A percentile compares a stretch with the other conserved stretches of the same genome.
Conservation (phyloP, 2,797 vertebrate genomes). For the Hapalemur alaotrensis region DNA sequence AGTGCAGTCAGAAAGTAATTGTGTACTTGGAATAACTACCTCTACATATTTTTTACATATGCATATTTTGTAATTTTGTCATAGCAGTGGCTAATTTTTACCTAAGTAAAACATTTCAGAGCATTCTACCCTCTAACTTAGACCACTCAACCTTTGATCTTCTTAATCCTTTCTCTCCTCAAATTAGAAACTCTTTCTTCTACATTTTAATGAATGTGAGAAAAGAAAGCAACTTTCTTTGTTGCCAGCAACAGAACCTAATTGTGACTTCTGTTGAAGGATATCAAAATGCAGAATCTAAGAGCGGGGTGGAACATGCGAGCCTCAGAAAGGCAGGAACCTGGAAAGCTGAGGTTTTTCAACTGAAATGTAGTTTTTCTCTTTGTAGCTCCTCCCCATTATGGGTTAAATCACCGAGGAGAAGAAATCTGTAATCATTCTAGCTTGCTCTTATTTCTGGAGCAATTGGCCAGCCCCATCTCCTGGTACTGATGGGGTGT, state of each 20-base stretch:
- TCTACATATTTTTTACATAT: constrained; percentile 26
- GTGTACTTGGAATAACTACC: constrained; percentile 25
- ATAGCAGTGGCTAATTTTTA: constrained; percentile 1
- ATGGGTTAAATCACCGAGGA: neutral
- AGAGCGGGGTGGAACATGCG: neutral
- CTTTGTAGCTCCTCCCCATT: neutral
- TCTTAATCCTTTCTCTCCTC: neutral
- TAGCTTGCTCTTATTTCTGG: neutral
- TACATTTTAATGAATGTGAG: neutral
- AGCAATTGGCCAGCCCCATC: neutral
- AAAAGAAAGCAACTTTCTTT: neutral
- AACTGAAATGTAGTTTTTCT: neutral
- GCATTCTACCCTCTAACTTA: neutral
- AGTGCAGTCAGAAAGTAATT: constrained; percentile 25
- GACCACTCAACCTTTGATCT: neutral
- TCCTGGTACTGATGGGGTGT: neutral
- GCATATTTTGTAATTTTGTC: constrained; percentile 51
- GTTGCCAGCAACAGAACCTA: neutral
- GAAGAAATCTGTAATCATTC: neutral
- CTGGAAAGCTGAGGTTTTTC: neutral
- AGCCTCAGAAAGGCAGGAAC: neutral
- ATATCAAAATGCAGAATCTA: neutral
- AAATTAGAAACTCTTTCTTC: neutral
- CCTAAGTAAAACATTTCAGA: constrained; percentile 16
- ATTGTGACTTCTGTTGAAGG: neutral